A percentile compares a stretch with the other conserved stretches of the same genome.
These are phyloP conservation scores for Anguilla anguilla DNA, from an alignment of 2,797 vertebrate species.

Conservation along the genomic window DNA sequence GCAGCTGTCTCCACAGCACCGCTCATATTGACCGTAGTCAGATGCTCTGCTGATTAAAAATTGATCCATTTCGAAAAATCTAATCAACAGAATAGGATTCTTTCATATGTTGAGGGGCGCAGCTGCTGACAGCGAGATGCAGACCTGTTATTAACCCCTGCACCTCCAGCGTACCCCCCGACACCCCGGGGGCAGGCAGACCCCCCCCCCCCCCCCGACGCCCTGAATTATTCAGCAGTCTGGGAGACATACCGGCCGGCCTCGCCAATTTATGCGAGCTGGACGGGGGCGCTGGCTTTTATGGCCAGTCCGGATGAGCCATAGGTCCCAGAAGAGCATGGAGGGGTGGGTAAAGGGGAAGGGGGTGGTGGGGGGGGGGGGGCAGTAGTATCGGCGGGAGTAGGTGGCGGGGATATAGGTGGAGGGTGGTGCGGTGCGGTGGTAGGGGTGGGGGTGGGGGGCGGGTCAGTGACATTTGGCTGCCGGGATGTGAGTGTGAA, in stretches of 20 bases:
- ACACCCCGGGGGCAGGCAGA: slow-evolving; percentile 75
- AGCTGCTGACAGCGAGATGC: slow-evolving; percentile 92
- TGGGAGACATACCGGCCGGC: slow-evolving; percentile 74
- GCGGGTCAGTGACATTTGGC: slow-evolving; percentile 64
- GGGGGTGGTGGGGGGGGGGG: too few species aligned
- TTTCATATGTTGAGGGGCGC: slow-evolving; percentile 89
- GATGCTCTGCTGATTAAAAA: slow-evolving; percentile 99
- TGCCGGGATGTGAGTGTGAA: slow-evolving; percentile 78
- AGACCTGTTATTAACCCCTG: slow-evolving; percentile 98
- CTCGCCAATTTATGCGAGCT: slow-evolving; percentile 79
- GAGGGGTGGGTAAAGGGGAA: not conserved
- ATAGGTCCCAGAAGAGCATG: slow-evolving; percentile 67
- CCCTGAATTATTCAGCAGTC: slow-evolving; percentile 95
- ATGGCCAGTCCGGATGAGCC: slow-evolving; percentile 78
- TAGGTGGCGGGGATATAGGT: not conserved
- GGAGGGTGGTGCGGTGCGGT: not conserved
- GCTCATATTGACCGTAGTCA: slow-evolving; percentile 94
- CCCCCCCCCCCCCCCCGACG: slow-evolving; percentile 45
- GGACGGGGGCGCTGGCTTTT: slow-evolving; percentile 73
- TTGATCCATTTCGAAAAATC: slow-evolving; percentile 99
- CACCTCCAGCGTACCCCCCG: slow-evolving; percentile 67
- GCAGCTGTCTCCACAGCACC: slow-evolving; percentile 83
- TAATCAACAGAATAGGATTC: slow-evolving; percentile 99
- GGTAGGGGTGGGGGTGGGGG: not conserved
- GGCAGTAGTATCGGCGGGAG: not conserved